Conservation (phyloP, 1,140 invertebrate species). For the Penaeus japonicus region DNA sequence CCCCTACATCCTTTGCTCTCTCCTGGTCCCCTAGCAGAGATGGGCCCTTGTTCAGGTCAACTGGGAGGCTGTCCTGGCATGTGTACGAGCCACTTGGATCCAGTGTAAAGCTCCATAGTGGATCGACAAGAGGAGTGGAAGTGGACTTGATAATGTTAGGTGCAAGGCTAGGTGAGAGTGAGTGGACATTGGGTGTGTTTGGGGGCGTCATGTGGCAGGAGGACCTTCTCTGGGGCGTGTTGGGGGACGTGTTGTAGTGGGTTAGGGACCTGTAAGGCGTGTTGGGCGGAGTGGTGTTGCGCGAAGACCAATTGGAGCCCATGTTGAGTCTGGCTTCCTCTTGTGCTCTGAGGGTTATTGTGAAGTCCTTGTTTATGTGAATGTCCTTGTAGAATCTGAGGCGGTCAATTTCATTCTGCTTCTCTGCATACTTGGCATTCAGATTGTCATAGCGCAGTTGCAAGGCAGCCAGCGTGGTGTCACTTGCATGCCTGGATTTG, state of each 20-base stretch:
- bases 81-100: background rate
- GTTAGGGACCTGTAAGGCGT: background rate
- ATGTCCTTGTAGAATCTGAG: constrained; percentile 2
- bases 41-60: no score
- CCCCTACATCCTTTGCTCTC: no score
- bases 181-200: constrained; percentile 7
- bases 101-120: background rate
- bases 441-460: constrained; percentile 37
- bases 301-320: background rate
- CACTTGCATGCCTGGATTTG: constrained; percentile 11
- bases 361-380: constrained; percentile 4
- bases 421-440: constrained; percentile 28
- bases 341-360: background rate
- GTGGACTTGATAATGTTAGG: background rate
- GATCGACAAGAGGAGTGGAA: constrained; percentile 16
- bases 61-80: background rate
- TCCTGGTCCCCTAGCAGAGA: no score
- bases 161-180: background rate
- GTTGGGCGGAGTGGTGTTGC: background rate
- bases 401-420: constrained; percentile 40
- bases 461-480: constrained; percentile 37
- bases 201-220: background rate
- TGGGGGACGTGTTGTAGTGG: background rate
- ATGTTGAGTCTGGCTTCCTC: background rate
- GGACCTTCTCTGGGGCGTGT: background rate